These are phyloP conservation scores for Todus mexicanus DNA, from an alignment of 2,797 vertebrate species.

Conservation along the genomic window DNA sequence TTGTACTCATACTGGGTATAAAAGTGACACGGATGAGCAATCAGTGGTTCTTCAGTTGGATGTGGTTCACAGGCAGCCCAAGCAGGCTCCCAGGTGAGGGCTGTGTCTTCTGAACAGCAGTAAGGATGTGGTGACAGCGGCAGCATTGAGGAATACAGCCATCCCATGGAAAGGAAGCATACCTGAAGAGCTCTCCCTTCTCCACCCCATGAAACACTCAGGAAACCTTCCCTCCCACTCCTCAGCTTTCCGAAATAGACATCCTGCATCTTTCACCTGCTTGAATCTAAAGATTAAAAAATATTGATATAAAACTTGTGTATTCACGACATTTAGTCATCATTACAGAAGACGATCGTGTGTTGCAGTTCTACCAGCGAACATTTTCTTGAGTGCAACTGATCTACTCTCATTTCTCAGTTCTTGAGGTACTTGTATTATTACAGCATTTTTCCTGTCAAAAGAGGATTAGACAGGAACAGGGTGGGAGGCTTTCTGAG, in stretches of 20 bases:
- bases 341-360: accelerated
- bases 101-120: background rate
- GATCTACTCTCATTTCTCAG: background rate
- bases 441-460: background rate
- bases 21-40: background rate
- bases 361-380: background rate
- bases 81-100: background rate
- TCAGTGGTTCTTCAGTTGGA: background rate
- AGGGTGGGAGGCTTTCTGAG: background rate
- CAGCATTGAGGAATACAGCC: background rate
- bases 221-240: background rate
- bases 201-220: background rate
- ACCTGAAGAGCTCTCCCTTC: background rate
- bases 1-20: background rate
- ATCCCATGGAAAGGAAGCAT: background rate
- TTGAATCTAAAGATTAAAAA: background rate
- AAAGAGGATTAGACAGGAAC: background rate
- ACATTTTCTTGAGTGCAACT: background rate
- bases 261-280: background rate
- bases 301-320: background rate
- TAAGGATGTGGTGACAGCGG: background rate
- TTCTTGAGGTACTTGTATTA: background rate
- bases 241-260: background rate
- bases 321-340: background rate
- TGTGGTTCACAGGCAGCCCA: background rate